Conservation (phyloP, 2,888 invertebrate genomes). For the Eilema caniola region DNA sequence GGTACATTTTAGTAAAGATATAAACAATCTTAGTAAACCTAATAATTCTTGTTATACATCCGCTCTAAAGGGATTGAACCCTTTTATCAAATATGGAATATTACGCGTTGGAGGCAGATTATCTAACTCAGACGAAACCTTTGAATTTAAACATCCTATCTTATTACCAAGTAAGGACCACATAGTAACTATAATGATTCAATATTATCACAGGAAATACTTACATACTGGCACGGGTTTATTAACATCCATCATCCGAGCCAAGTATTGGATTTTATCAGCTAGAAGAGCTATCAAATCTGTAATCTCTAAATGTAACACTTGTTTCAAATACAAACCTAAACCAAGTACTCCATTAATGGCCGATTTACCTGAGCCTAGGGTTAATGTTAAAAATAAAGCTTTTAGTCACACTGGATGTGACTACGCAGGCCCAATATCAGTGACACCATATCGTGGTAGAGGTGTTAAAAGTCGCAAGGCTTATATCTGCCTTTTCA, state of each 20-base stretch:
- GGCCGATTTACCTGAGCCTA: background rate
- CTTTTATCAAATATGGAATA: no score
- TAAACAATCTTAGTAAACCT: background rate
- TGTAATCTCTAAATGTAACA: constrained; percentile 1
- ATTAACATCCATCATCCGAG: constrained; percentile 20
- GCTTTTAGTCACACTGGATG: constrained; percentile 3
- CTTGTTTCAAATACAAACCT: background rate
- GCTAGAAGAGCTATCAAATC: constrained; percentile 11
- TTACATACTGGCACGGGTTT: constrained; percentile 22
- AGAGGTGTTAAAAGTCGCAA: constrained; percentile 17
- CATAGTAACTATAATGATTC: background rate
- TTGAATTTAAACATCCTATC: background rate
- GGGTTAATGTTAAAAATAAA: background rate
- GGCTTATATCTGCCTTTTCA: no score
- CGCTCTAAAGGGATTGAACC: background rate
- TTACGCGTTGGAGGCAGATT: no score
- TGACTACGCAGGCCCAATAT: constrained; percentile 4
- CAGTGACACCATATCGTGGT: background rate
- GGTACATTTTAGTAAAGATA: no score
- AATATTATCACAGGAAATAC: background rate
- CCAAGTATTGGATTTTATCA: constrained; percentile 25
- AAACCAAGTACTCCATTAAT: background rate
- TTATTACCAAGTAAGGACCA: background rate
- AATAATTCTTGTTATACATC: background rate
- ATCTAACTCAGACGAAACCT: background rate